Evolutionary conservation across 1,140 invertebrate genomes (phyloP), one percentile per base, ranked within the genome.

Genomic region (Ericerus pela): DNA sequence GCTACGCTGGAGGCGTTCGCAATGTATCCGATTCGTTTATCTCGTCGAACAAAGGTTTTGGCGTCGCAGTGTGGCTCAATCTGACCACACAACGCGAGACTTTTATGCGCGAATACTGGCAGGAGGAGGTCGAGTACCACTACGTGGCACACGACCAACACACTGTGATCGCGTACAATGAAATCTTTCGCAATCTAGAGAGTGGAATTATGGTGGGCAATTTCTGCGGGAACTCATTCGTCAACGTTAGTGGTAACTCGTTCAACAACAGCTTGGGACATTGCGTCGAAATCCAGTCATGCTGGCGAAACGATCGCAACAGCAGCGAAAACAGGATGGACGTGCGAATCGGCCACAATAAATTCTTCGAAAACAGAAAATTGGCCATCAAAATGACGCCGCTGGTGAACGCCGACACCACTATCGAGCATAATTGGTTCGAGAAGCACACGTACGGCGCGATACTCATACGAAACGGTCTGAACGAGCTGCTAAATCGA

Each of bases 351-450:
- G 41, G 41, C 2, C 41, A 94, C 65, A 94, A 94, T 67, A 71
- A 74, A 56, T 91, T 92, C 66, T 74, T 82, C 43, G 75, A 78
- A 61, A 91, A 88, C 66, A 73, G 79, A 53, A 79, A 81, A 65
- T 73, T 90, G 16, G 80, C 80, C 0, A 75, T 94, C 2, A 81
- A 80, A 67, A 75, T 95, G 11, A 80, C 79, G 61, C 92, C 93
- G 1, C 85, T 87, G 1, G 72, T 95, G 2, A 94, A 94, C 70
- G 70, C 90, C 10, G 71, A 81, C 4, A 84, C 79, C 1, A 68
- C 74, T 36, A 84, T 94, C 51, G 87, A 91, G 64, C 85, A 85
- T 66, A 96, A 96, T 72, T 79, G 82, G 60, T 96, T 97, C 65
- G 75, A 75, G 38, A 76, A 81, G 47, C 88, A 95, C 28, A 70